Evolutionary conservation across 2,888 invertebrate genomes (phyloP), one percentile per base, ranked within the genome.

Genomic region (Unio delphinus): DNA sequence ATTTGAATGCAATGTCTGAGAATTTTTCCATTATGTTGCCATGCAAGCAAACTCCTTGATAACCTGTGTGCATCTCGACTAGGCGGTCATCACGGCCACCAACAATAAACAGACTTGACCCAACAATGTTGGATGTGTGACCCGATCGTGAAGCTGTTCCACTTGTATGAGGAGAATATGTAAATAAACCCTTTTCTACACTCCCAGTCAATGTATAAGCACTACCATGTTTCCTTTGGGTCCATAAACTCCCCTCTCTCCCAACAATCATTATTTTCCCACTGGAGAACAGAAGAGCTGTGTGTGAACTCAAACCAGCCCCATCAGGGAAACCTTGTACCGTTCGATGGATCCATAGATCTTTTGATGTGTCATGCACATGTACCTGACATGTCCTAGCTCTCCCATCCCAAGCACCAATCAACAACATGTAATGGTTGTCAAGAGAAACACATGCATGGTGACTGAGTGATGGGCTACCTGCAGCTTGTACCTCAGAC

Each of bases 381-480:
- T 77, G 73, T 3, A 89, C 74, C 28, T 80, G 81, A 23, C 84
- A 75, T 4, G 78, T 77, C 23, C 90, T 69, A 20, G 68, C 66
- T 61, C 83, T 84, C 4, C 90, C 90, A 75, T 88, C 80, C 90
- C 90, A 90, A 4, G 89, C 90, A 63, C 90, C 90, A 68, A 90
- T 86, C 58, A 89, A 69, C 56, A 88, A 56, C 54, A 90, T 71
- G 75, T 88, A 89, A 26, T 88, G 76, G 65, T 88, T 79, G 15
- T 83, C 80, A 5, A 87, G 34, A 4, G 83, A 78, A 23, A 89
- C 83, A 69, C 83, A 83, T 3, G 87, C 83, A 74, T 90, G 90
- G 68, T 90, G 89, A 69, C 89, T 89, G 5, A 90, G 74, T 17
- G 82, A 64, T 6, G 89, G 89, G 54, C 88, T 85, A 30, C 83